Conservation (phyloP, 2,113 vertebrate genomes). For the Misgurnus mizolepis region DNA sequence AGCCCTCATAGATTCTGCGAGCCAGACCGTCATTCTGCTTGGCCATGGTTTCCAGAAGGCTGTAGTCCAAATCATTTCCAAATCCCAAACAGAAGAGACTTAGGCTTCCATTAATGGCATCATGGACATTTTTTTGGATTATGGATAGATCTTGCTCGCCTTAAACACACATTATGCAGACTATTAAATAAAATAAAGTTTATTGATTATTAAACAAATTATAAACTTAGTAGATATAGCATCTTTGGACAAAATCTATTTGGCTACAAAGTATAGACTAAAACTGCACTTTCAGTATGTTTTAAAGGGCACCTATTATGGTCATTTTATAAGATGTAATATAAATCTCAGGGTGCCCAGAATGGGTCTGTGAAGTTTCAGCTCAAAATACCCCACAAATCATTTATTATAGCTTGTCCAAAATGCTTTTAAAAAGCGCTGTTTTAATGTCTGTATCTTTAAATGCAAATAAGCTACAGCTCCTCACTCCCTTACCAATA, state of each 20-base stretch:
- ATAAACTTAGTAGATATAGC: too few species aligned
- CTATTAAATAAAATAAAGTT: neutral
- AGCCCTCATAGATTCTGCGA: slow-evolving; percentile 86
- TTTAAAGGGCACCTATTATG: too few species aligned
- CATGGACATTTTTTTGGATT: slow-evolving; percentile 79
- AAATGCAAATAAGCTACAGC: too few species aligned
- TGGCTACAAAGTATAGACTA: neutral
- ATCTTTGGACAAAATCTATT: neutral
- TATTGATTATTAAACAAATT: too few species aligned
- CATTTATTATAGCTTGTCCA: too few species aligned
- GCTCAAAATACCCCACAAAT: too few species aligned
- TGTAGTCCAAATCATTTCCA: slow-evolving; percentile 83
- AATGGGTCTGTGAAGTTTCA: too few species aligned
- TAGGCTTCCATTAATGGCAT: slow-evolving; percentile 70
- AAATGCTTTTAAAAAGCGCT: too few species aligned
- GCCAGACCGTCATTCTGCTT: slow-evolving; percentile 84
- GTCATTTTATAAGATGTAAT: too few species aligned
- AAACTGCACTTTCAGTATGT: neutral
- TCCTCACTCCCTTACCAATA: too few species aligned
- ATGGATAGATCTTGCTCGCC: slow-evolving; percentile 62
- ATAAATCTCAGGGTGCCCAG: too few species aligned
- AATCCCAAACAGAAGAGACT: slow-evolving; percentile 90
- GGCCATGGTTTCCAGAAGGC: slow-evolving; percentile 87
- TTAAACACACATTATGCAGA: slow-evolving; percentile 51
- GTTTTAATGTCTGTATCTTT: too few species aligned